A percentile compares a stretch with the other conserved stretches of the same genome.
Evolutionary conservation across 2,797 vertebrate genomes (phyloP).

Genomic region (Lophius americanus): DNA sequence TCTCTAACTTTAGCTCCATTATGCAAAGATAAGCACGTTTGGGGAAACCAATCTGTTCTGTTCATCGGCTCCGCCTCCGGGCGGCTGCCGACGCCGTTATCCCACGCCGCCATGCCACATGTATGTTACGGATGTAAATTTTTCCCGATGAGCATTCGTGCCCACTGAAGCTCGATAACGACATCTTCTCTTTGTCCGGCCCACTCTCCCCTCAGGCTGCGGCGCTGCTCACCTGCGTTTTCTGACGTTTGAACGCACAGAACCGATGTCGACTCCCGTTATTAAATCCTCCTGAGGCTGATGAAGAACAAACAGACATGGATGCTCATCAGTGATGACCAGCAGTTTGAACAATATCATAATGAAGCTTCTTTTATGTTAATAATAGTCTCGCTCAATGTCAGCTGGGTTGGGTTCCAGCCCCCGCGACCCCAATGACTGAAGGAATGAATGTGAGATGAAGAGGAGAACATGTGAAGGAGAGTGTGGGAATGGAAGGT

Average conservation of each 20-base stretch:
- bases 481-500: too few species aligned
- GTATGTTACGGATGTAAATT: slow-evolving; percentile 57
- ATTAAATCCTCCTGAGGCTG: too few species aligned
- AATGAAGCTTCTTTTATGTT: too few species aligned
- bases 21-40: slow-evolving; percentile 28
- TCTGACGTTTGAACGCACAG: slow-evolving; percentile 5
- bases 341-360: too few species aligned
- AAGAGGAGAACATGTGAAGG: too few species aligned
- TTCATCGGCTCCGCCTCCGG: slow-evolving; percentile 31
- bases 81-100: slow-evolving; percentile 1
- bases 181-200: slow-evolving; percentile 67
- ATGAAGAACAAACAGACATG: too few species aligned
- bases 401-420: too few species aligned
- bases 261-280: too few species aligned
- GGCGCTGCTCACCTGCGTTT: slow-evolving; percentile 31
- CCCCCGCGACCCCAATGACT: too few species aligned
- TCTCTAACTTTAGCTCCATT: not conserved
- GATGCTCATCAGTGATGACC: too few species aligned
- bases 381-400: too few species aligned
- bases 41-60: slow-evolving; percentile 49
- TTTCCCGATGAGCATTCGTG: slow-evolving; percentile 61
- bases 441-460: too few species aligned
- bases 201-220: slow-evolving; percentile 46
- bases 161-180: slow-evolving; percentile 61
- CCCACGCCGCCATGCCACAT: slow-evolving; percentile 34